phyloP scores from a whole-genome alignment of 2,888 invertebrate species.

The Acrocyrtus sp. region DNA sequence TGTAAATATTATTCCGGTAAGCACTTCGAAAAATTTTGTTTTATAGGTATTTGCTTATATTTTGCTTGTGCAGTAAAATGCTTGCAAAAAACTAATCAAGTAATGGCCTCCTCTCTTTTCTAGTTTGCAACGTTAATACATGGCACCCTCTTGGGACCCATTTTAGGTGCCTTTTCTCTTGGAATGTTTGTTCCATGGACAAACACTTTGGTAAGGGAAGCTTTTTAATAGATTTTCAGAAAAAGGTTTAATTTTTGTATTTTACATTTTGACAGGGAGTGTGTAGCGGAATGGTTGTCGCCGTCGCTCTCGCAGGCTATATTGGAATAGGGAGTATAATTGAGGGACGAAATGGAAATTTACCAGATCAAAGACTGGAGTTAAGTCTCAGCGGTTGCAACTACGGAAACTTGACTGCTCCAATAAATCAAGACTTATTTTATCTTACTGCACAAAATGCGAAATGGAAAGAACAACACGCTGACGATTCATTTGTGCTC shows the following conservation, averaged over 20 bases:
- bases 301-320: conserved; percentile 31
- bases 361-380: conserved; percentile 33
- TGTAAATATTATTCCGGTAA: conserved; percentile 80
- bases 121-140: conserved; percentile 56
- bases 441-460: no score
- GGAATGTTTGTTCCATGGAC: conserved; percentile 56
- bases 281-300: conserved; percentile 23
- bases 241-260: conserved; percentile 3
- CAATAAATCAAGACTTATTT: not conserved
- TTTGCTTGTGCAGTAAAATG: no score
- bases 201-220: conserved; percentile 34
- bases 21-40: not conserved
- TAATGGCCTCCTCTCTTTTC: no score
- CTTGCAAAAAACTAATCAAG: no score
- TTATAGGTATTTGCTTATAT: not conserved
- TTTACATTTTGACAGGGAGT: conserved; percentile 22
- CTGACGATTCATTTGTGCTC: conserved; percentile 23
- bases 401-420: not conserved
- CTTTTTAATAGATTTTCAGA: not conserved
- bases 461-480: conserved; percentile 28
- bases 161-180: conserved; percentile 46
- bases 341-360: conserved; percentile 19
- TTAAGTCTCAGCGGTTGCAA: conserved; percentile 22
- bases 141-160: conserved; percentile 53
- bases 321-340: conserved; percentile 47